Conservation (phyloP, 2,113 vertebrate genomes). For the Muscicapa adusta region DNA sequence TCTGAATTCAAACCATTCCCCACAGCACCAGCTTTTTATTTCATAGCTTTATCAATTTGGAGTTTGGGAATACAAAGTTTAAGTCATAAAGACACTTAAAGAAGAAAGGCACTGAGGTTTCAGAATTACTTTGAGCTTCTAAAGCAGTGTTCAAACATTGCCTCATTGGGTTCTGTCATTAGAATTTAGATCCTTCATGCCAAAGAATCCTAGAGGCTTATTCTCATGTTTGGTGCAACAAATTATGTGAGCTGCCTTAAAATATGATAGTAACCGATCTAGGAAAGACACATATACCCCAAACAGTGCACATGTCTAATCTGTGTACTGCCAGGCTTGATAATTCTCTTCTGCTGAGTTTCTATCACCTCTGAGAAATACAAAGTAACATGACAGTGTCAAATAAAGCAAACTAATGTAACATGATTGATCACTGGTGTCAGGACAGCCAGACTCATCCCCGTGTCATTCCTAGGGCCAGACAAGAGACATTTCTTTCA, state of each 20-base stretch:
- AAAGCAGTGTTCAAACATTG: background rate
- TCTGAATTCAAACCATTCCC: background rate
- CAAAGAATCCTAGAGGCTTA: background rate
- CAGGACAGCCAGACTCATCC: background rate
- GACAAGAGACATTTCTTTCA: background rate
- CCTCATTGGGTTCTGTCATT: background rate
- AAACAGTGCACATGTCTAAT: background rate
- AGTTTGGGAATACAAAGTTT: background rate
- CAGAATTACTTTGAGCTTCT: background rate
- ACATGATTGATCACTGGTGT: background rate
- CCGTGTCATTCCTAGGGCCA: background rate
- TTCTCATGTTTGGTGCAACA: background rate
- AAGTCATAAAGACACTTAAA: background rate
- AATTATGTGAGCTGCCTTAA: background rate
- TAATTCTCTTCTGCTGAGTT: background rate
- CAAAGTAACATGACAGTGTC: background rate
- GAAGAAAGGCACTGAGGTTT: background rate
- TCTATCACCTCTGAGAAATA: background rate
- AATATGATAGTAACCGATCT: background rate
- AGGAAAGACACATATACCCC: background rate
- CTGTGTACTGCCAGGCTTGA: background rate
- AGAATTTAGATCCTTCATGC: background rate
- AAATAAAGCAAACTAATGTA: background rate
- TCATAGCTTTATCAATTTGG: background rate
- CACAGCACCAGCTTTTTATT: background rate